These are phyloP conservation scores for Drosophila suboccidentalis DNA, from an alignment of 2,888 invertebrate species.

Conservation along the genomic window DNA sequence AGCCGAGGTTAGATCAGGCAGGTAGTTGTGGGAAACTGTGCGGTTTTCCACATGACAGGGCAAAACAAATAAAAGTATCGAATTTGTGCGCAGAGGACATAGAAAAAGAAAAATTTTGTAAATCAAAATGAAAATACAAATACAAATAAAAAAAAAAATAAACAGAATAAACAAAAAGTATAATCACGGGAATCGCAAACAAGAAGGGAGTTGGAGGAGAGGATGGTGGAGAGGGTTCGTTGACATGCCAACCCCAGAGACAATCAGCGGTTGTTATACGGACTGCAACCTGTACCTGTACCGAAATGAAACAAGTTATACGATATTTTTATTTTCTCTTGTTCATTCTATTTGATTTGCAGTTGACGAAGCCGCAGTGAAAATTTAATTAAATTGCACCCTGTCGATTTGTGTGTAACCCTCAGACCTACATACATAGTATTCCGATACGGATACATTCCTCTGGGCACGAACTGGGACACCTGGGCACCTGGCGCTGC, in stretches of 20 bases:
- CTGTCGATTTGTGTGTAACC: conserved; percentile 37
- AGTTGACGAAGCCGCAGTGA: conserved; percentile 79
- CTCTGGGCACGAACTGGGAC: conserved; percentile 12
- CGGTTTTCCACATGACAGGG: conserved; percentile 63
- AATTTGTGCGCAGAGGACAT: conserved; percentile 50
- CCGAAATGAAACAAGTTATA: conserved; percentile 77
- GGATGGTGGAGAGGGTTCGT: conserved; percentile 44
- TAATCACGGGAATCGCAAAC: conserved; percentile 77
- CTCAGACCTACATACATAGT: background rate
- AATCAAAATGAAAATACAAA: conserved; percentile 24
- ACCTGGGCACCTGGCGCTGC: conserved; percentile 45
- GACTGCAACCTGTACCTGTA: conserved; percentile 68
- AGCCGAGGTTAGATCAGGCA: conserved; percentile 29
- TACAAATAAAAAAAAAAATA: background rate
- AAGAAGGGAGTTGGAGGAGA: conserved; percentile 21
- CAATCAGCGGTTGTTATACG: conserved; percentile 27
- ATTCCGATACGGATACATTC: conserved; percentile 29
- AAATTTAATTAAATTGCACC: conserved; percentile 83
- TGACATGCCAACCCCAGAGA: conserved; percentile 63
- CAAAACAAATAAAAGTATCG: conserved; percentile 76
- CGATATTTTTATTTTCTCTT: conserved; percentile 68
- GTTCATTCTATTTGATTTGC: conserved; percentile 48
- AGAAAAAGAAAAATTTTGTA: conserved; percentile 20
- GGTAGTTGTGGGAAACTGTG: conserved; percentile 62
- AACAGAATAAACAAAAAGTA: conserved; percentile 39